phyloP scores from a whole-genome alignment of 2,797 vertebrate species.

The Petrocephalus sullivani region DNA sequence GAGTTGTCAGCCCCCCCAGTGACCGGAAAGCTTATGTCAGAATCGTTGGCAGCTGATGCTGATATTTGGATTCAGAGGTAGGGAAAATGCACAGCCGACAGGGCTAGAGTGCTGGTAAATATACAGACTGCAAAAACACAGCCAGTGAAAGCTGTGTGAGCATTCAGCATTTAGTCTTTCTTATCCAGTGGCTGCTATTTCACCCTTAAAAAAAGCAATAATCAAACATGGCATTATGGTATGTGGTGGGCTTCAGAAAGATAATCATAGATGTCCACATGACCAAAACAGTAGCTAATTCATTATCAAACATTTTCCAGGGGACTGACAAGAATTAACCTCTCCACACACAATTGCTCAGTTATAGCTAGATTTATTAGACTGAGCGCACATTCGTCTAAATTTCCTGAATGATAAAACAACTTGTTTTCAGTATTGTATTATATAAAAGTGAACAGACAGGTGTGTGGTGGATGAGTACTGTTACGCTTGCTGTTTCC shows the following conservation, averaged over 20 bases:
- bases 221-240: not conserved
- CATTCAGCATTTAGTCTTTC: not conserved
- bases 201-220: not conserved
- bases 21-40: not conserved
- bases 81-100: not conserved
- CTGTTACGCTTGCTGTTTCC: not conserved
- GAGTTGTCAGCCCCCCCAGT: not conserved
- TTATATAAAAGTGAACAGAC: not conserved
- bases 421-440: not conserved
- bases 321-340: not conserved
- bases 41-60: not conserved
- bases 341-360: not conserved
- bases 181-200: not conserved
- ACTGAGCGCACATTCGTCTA: not conserved
- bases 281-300: not conserved
- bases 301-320: not conserved
- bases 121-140: not conserved
- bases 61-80: not conserved
- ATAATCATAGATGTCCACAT: not conserved
- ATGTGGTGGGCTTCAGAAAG: not conserved
- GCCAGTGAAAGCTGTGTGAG: not conserved
- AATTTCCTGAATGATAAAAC: not conserved
- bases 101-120: not conserved
- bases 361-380: not conserved
- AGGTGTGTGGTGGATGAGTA: not conserved